Conservation (phyloP, 2,113 vertebrate species). For the Myiozetetes cayanensis region DNA sequence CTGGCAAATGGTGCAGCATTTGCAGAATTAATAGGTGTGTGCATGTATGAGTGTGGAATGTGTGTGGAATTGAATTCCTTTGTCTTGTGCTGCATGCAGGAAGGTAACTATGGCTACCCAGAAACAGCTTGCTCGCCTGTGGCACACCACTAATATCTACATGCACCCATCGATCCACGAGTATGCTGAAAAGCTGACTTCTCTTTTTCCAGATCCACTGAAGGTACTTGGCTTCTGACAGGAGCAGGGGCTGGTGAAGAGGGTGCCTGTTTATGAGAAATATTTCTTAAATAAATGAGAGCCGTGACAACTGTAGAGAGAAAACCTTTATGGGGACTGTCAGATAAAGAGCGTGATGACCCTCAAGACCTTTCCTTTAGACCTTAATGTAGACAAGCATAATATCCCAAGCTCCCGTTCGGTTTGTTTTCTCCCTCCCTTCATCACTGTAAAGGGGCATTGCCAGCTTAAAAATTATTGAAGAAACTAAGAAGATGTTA, state of each 20-base stretch:
- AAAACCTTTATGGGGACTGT: not conserved
- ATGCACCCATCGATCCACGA: constrained; percentile 81
- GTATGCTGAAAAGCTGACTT: constrained; percentile 86
- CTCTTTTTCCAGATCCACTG: constrained; percentile 86
- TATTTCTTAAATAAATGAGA: not conserved
- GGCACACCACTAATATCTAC: constrained; percentile 88
- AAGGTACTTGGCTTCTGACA: constrained; percentile 76
- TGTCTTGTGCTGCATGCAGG: constrained; percentile 63
- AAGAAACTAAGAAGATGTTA: not conserved
- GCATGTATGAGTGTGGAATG: not conserved
- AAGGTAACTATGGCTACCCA: constrained; percentile 82
- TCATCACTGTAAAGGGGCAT: not conserved
- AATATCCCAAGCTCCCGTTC: not conserved
- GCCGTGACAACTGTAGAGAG: not conserved
- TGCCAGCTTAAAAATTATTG: not conserved
- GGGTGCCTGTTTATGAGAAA: not conserved
- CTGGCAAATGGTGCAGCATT: not conserved
- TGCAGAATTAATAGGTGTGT: not conserved
- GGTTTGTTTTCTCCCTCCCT: not conserved
- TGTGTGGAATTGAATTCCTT: not conserved
- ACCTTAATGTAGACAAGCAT: not conserved
- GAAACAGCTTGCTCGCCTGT: constrained; percentile 83
- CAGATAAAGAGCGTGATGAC: not conserved
- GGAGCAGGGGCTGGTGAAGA: not conserved
- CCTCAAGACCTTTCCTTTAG: not conserved